Conservation (phyloP, 2,888 invertebrate species). For the Hipparchia sbordonii region DNA sequence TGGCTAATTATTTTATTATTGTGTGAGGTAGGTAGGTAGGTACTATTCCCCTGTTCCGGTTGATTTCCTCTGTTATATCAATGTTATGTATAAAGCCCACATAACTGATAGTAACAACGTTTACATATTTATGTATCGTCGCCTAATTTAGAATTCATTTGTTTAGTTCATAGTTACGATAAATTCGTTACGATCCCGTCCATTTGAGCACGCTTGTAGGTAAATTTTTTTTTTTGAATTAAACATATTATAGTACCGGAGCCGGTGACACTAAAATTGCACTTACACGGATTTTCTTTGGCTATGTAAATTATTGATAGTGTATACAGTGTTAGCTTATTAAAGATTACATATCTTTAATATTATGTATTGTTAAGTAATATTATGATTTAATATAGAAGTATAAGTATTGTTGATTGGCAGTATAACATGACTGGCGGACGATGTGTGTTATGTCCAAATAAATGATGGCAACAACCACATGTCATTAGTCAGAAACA, state of each 20-base stretch:
- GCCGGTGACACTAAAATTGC: too few relatives aligned
- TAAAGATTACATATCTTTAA: too few relatives aligned
- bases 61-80: conserved; percentile 50
- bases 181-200: conserved; percentile 27
- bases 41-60: conserved; percentile 46
- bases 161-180: conserved; percentile 31
- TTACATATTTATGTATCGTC: conserved; percentile 29
- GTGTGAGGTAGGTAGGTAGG: neutral
- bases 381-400: too few relatives aligned
- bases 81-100: conserved; percentile 44
- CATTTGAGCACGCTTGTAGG: neutral
- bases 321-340: too few relatives aligned
- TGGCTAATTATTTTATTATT: neutral
- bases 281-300: too few relatives aligned
- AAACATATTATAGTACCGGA: neutral
- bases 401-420: too few relatives aligned
- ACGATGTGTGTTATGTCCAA: too few relatives aligned
- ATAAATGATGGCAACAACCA: too few relatives aligned
- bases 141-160: conserved; percentile 34
- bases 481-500: too few relatives aligned
- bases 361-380: too few relatives aligned
- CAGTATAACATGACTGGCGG: too few relatives aligned
- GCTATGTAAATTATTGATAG: too few relatives aligned
- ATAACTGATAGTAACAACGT: conserved; percentile 42
- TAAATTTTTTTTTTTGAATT: neutral